Conservation (phyloP, 2,888 invertebrate species). For the Synergus umbraculus region DNA sequence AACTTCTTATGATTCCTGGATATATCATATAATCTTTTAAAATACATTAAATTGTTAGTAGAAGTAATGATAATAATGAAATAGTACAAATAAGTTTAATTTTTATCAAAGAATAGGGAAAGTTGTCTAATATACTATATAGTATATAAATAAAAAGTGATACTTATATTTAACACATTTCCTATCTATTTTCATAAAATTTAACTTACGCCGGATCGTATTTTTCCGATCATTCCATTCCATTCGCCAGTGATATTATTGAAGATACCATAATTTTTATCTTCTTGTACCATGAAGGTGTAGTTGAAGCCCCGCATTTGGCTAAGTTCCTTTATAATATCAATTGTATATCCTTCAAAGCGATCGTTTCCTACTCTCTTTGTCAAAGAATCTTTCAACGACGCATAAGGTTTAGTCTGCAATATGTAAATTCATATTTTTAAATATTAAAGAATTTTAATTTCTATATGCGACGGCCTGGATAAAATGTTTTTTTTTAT, state of each 20-base stretch:
- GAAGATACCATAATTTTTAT: conserved; percentile 86
- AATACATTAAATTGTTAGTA: too few species aligned
- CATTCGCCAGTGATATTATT: conserved; percentile 82
- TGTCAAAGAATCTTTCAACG: conserved; percentile 86
- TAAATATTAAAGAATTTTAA: not conserved
- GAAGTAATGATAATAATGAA: too few species aligned
- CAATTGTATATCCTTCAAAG: conserved; percentile 93
- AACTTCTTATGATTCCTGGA: too few species aligned
- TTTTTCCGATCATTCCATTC: conserved; percentile 87
- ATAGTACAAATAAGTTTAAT: too few species aligned
- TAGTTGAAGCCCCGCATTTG: conserved; percentile 89
- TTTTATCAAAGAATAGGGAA: too few species aligned
- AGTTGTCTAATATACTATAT: too few species aligned
- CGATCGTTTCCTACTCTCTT: conserved; percentile 87
- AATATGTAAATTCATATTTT: conserved; percentile 49
- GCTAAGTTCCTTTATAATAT: conserved; percentile 89
- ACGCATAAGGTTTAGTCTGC: conserved; percentile 93
- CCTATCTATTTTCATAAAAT: not conserved
- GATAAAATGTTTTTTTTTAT: too few species aligned
- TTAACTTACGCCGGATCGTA: conserved; percentile 83
- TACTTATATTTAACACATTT: too few species aligned
- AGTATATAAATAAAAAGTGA: too few species aligned
- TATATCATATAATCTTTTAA: too few species aligned
- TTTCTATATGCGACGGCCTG: too few species aligned
- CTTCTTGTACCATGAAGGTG: conserved; percentile 87